These are phyloP conservation scores for Thecophora atra DNA, from an alignment of 2,888 invertebrate species.

Conservation along the genomic window DNA sequence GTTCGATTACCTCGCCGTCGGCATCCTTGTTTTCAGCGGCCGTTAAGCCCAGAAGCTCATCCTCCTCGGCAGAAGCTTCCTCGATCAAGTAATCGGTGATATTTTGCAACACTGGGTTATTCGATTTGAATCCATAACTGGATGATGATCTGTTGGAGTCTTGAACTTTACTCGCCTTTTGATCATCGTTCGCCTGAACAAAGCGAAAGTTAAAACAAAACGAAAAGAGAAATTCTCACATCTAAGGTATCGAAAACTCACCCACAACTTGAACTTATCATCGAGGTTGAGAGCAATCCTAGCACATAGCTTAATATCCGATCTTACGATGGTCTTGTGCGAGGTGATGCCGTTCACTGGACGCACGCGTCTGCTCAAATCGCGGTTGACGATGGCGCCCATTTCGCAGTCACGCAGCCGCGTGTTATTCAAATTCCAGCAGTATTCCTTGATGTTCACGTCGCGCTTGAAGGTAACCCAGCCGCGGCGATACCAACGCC, in stretches of 20 bases:
- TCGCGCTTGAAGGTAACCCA: slow-evolving; percentile 98
- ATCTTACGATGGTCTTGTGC: slow-evolving; percentile 86
- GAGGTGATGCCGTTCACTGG: slow-evolving; percentile 90
- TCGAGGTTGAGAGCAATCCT: slow-evolving; percentile 92
- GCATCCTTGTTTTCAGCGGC: slow-evolving; percentile 68
- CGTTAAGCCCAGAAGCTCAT: slow-evolving; percentile 82
- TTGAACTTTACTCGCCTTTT: not conserved
- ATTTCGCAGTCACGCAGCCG: slow-evolving; percentile 68
- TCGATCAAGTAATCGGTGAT: slow-evolving; percentile 98
- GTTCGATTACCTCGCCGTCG: slow-evolving; percentile 71
- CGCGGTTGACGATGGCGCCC: slow-evolving; percentile 93
- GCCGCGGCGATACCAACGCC: slow-evolving; percentile 95
- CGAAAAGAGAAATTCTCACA: slow-evolving; percentile 7
- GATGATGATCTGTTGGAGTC: slow-evolving; percentile 23
- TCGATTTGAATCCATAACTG: slow-evolving; percentile 76
- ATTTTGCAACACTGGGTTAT: slow-evolving; percentile 94
- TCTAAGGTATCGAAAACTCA: slow-evolving; percentile 44
- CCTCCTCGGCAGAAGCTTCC: slow-evolving; percentile 98
- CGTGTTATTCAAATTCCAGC: slow-evolving; percentile 97
- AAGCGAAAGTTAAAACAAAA: not conserved
- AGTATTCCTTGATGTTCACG: slow-evolving; percentile 98
- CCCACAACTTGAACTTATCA: slow-evolving; percentile 84
- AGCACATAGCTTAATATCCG: slow-evolving; percentile 92
- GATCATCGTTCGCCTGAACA: not conserved
- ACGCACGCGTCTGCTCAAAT: slow-evolving; percentile 92